A percentile compares a stretch with the other conserved stretches of the same genome.
Evolutionary conservation across 2,797 vertebrate species (phyloP).

Genomic region (Podarcis lilfordi): DNA sequence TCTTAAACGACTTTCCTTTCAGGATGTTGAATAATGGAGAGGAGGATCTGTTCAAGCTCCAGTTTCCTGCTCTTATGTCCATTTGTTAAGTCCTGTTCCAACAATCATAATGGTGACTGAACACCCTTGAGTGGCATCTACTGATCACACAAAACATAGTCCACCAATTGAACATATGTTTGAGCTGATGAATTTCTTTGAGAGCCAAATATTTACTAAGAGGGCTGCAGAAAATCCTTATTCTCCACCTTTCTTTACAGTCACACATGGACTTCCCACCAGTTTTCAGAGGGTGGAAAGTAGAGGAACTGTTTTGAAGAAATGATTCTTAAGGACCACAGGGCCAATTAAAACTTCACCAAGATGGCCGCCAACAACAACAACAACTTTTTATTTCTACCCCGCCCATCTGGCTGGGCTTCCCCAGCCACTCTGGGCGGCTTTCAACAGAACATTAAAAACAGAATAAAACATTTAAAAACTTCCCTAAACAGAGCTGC

Average conservation of each 20-base stretch:
- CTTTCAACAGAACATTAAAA: no score
- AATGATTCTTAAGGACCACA: not conserved
- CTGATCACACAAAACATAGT: not conserved
- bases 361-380: no score
- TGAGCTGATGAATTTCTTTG: slow-evolving; percentile 22
- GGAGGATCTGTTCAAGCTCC: slow-evolving; percentile 36
- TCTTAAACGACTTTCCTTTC: slow-evolving; percentile 21
- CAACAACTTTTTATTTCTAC: no score
- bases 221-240: slow-evolving; percentile 12
- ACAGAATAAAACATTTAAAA: no score
- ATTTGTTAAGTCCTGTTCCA: slow-evolving; percentile 45
- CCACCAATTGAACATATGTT: not conserved
- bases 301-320: not conserved
- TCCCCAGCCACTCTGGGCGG: no score
- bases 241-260: not conserved
- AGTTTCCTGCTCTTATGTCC: not conserved
- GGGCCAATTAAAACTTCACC: not conserved
- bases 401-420: no score
- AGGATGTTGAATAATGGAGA: slow-evolving; percentile 28
- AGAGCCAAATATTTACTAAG: slow-evolving; percentile 59
- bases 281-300: no score
- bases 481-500: no score
- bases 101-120: slow-evolving; percentile 27
- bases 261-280: not conserved
- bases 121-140: not conserved